Evolutionary conservation across 2,888 invertebrate genomes (phyloP).

Genomic region (Parnassius smintheus): DNA sequence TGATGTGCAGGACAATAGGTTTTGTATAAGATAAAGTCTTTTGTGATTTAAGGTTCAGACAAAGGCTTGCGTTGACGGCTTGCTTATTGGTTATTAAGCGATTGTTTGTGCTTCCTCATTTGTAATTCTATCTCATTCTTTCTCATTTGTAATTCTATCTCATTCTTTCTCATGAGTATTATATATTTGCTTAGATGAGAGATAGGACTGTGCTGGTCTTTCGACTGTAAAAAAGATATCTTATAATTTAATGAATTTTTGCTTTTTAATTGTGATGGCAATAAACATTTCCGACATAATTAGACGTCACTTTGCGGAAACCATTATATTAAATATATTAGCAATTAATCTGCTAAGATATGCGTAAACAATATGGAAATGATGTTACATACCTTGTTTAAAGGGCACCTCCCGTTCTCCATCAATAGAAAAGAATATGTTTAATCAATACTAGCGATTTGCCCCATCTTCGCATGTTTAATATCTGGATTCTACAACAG

Average conservation of each 20-base stretch:
- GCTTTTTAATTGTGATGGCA: background rate
- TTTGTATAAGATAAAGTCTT: conserved; percentile 40
- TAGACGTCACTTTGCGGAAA: no score
- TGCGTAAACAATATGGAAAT: no score
- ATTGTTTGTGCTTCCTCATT: conserved; percentile 15
- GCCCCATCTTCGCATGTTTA: no score
- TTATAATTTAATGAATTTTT: background rate
- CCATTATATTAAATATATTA: no score
- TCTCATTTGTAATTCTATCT: conserved; percentile 10
- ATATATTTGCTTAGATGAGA: background rate
- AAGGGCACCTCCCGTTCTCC: no score
- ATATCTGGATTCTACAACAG: no score
- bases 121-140: conserved; percentile 8
- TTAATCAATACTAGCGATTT: no score
- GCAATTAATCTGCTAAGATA: no score
- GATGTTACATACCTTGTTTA: no score
- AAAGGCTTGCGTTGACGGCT: conserved; percentile 38
- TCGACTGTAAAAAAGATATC: background rate
- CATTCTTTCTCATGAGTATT: background rate
- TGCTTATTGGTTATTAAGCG: conserved; percentile 31
- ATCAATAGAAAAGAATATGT: no score
- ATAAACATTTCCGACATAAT: no score
- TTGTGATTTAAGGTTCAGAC: conserved; percentile 39
- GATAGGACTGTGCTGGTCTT: background rate
- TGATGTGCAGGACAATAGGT: conserved; percentile 46